A percentile compares a stretch with the other conserved stretches of the same genome.
Conservation (phyloP, 2,888 invertebrate species). For the Eupithecia inturbata region DNA sequence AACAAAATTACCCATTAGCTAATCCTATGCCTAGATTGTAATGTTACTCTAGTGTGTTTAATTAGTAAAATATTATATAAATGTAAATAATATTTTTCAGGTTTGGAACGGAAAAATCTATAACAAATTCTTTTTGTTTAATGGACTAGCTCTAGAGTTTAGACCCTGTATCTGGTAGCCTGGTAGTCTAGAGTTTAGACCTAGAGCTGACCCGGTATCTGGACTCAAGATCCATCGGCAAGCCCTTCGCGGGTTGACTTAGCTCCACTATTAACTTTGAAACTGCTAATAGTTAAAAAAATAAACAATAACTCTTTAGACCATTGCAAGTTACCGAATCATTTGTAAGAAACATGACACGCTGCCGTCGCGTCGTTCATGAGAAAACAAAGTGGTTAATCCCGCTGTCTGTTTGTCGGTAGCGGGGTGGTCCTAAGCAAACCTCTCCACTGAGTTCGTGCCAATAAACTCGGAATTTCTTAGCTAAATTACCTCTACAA, state of each 20-base stretch:
- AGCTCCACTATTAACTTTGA: not conserved
- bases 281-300: not conserved
- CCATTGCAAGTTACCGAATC: slow-evolving; percentile 1
- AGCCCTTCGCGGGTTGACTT: not conserved
- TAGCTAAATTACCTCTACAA: slow-evolving; percentile 56
- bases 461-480: slow-evolving; percentile 67
- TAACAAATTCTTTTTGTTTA: not conserved
- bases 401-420: slow-evolving; percentile 66
- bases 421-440: slow-evolving; percentile 70
- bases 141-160: no score
- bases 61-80: no score
- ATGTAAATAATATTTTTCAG: no score
- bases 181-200: no score
- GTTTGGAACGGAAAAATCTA: no score
- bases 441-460: slow-evolving; percentile 65
- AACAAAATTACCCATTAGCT: no score
- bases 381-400: slow-evolving; percentile 67
- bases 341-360: slow-evolving; percentile 46
- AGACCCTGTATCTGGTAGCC: not conserved
- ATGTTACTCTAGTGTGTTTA: no score
- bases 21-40: no score
- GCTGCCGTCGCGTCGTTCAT: slow-evolving; percentile 48
- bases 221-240: not conserved
- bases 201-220: not conserved
- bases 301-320: not conserved